Percentiles rank a stretch among this genome's conserved stretches.
Evolutionary conservation across 1,140 invertebrate genomes (phyloP).

Genomic region (Aporrectodea caliginosa): DNA sequence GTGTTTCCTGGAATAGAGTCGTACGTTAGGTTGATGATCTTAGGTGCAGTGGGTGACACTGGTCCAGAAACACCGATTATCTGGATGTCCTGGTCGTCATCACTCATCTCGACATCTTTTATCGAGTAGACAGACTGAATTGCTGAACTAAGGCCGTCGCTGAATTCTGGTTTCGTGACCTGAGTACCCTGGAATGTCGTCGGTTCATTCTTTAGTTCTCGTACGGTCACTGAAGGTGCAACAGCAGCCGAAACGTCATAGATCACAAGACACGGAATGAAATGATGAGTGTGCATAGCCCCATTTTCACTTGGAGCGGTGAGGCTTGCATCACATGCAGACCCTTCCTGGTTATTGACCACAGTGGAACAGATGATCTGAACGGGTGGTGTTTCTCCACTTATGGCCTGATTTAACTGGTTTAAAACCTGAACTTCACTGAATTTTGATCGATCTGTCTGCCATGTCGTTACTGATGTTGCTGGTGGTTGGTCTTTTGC

Average conservation of each 20-base stretch:
- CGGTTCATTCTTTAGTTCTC: not conserved
- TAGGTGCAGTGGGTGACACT: not conserved
- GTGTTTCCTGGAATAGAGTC: not conserved
- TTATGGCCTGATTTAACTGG: slow-evolving; percentile 62
- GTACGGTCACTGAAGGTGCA: not conserved
- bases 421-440: slow-evolving; percentile 62
- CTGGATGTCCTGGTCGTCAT: slow-evolving; percentile 46
- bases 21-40: not conserved
- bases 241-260: not conserved
- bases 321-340: not conserved
- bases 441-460: not conserved
- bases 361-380: slow-evolving; percentile 50
- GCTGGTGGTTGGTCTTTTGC: not conserved
- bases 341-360: not conserved
- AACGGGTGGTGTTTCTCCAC: slow-evolving; percentile 48
- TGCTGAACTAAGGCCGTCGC: not conserved
- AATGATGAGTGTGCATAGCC: not conserved
- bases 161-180: not conserved
- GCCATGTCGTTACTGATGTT: not conserved
- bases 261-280: not conserved
- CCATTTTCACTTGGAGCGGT: too few species aligned
- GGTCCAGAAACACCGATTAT: slow-evolving; percentile 45
- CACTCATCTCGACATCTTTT: slow-evolving; percentile 25
- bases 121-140: slow-evolving; percentile 12
- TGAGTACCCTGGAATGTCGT: not conserved